Base-by-base conservation (phyloP, 2,113 vertebrate genomes). In the Xiphorhynchus elegans region DNA sequence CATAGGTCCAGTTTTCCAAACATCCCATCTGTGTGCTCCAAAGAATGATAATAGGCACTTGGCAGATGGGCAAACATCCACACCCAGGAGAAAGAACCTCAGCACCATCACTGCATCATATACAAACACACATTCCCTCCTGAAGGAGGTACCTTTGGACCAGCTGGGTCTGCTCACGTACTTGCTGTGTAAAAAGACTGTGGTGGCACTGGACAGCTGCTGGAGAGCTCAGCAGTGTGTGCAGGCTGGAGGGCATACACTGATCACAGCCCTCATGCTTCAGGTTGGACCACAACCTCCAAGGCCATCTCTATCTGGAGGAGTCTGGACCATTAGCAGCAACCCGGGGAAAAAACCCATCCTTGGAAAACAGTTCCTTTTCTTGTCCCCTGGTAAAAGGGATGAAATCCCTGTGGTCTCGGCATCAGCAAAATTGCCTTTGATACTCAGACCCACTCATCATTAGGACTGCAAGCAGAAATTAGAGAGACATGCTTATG, bases 401-500 rank as follows among this genome's bases (percentile, higher is more conserved):
- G 53, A 69, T 55, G 50, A 90, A 93, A 84, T 69, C 77, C 83
- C 68, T 66, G 37, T 20, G 37, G 62, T 31, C 73, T 81, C 0
- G 0, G 76, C 58, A 69, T 62, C 74, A 91, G 58, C 69, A 87
- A 58, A 79, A 82, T 21, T 55, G 80, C 72, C 77, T 95, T 93
- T 95, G 94, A 90, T 90, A 87, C 53, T 83, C 66, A 85, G 78
- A 72, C 58, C 70, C 37, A 2, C 68, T 96, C 56, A 6, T 47
- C 23, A 84, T 68, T 89, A 79, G 62, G 80, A 49, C 68, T 64
- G 60, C 44, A 72, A 90, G 69, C 74, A 93, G 73, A 82, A 96
- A 95, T 93, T 79, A 95, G n/a, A 72, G 60, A 67, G 59, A 87
- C 44, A 18, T 76, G 92, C 79, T 93, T 87, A 86, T 40, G 50